Evolutionary conservation across 2,888 invertebrate species (phyloP), one percentile per base, ranked within the genome.

Genomic region (Leptarthrus brevirostris): DNA sequence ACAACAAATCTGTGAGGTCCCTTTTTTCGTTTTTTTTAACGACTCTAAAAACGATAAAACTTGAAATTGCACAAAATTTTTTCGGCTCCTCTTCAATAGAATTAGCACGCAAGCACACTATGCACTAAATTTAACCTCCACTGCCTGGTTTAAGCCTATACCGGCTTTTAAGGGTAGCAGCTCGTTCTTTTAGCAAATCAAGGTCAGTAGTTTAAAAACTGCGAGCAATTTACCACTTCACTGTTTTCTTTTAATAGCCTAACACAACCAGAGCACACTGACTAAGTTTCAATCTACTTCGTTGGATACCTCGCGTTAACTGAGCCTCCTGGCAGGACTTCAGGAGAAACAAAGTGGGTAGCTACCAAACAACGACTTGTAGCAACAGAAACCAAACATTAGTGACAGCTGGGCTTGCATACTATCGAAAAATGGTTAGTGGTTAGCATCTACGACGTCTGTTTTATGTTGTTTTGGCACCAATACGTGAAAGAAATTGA

Each of bases 311-410:
- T 34, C 58, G 40, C 58, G 58, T 34, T 58, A 34, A 58, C 58
- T 58, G 36, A 58, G 20, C 36, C 26, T 58, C 16, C 58, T 20
- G 36, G 40, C 6, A 40, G 8, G 30, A 30, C 30, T 4, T 30
- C 4, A 8, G 1, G 0, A 40, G 40, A 2, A 18, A 16, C 18
- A 18, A 34, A 34, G 5, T 18, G 36, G 58, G 58, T 58, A 40
- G 12, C 40, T 58, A 36, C 58, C 58, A 58, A 58, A 36, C 58
- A 58, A 34, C 34, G 1, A 20, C 18, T 58, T 36, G 14, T 58
- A 36, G 36, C 58, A 58, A 58, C 58, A 58, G 58, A 58, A 16
- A 58, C 36, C 36, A 58, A 58, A 22, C 58, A 34, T 6, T 12
- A 40, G 40, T 12, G n/a, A 40, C 8, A 40, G 12, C 40, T 3